Evolutionary conservation across 2,113 vertebrate genomes (phyloP).

Genomic region (Sprattus sprattus): DNA sequence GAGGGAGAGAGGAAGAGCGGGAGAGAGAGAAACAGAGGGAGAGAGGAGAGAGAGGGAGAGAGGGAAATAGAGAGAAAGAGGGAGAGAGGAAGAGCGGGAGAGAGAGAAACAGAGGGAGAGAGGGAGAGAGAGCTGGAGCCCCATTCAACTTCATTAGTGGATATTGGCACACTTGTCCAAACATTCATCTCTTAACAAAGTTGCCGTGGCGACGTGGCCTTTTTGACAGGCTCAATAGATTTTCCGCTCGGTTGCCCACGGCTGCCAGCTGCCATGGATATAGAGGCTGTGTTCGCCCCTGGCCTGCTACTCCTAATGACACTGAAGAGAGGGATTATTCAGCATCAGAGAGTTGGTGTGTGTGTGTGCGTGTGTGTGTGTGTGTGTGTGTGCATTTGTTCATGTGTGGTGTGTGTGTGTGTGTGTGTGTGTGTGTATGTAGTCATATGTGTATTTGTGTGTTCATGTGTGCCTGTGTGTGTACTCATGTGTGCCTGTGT

Average conservation of each 20-base stretch:
- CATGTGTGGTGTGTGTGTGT: background rate
- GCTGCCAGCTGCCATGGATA: background rate
- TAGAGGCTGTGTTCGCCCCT: background rate
- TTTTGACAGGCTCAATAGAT: conserved; percentile 54
- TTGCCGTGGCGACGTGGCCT: conserved; percentile 47
- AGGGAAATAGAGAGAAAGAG: background rate
- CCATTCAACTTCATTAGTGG: conserved; percentile 66
- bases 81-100: background rate
- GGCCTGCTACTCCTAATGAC: background rate
- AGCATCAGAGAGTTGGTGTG: background rate
- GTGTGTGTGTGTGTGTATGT: background rate
- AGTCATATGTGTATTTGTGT: too few species aligned
- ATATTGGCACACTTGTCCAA: conserved; percentile 57
- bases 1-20: background rate
- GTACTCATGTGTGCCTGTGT: too few species aligned
- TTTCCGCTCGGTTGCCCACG: conserved; percentile 51
- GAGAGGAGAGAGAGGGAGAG: background rate
- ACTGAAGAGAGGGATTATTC: too few species aligned
- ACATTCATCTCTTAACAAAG: conserved; percentile 58
- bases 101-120: background rate
- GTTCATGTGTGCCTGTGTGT: too few species aligned
- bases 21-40: too few species aligned
- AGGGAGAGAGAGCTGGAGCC: conserved; percentile 22
- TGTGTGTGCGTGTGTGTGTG: conserved; percentile 6
- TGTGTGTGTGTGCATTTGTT: background rate